Conservation (phyloP, 2,113 vertebrate genomes). For the Phasianus colchicus region DNA sequence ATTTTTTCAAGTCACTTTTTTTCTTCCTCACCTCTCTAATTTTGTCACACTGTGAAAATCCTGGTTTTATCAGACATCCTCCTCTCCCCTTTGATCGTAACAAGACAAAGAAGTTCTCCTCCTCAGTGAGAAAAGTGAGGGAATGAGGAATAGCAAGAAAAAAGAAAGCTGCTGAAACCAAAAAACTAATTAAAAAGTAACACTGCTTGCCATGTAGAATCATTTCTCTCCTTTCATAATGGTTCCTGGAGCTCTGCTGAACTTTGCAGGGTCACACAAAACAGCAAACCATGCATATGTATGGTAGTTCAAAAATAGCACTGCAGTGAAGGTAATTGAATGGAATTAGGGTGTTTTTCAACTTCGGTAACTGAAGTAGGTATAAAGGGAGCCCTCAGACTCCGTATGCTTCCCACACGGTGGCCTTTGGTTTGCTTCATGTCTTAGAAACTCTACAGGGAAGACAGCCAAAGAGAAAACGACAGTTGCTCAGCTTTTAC, state of each 20-base stretch:
- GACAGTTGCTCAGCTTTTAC: neutral
- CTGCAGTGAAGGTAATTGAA: neutral
- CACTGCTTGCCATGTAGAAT: neutral
- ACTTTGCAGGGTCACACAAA: neutral
- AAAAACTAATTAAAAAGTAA: neutral
- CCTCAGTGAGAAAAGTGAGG: neutral
- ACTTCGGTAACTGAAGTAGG: neutral
- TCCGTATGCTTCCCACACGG: neutral
- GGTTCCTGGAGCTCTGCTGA: neutral
- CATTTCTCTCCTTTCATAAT: neutral
- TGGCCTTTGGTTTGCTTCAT: neutral
- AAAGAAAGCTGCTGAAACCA: neutral
- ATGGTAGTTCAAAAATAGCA: neutral
- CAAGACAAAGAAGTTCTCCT: neutral
- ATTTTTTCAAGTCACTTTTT: neutral
- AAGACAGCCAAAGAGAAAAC: neutral
- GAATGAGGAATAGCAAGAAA: neutral
- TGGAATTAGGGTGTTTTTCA: neutral
- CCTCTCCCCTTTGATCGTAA: neutral
- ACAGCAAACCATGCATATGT: neutral
- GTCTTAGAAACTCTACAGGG: neutral
- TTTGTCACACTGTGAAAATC: neutral
- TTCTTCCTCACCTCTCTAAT: neutral
- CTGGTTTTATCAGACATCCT: neutral
- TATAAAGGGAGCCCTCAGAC: neutral